These are phyloP conservation scores for Drosophila mayri DNA, from an alignment of 1,140 invertebrate genomes.

Conservation along the genomic window DNA sequence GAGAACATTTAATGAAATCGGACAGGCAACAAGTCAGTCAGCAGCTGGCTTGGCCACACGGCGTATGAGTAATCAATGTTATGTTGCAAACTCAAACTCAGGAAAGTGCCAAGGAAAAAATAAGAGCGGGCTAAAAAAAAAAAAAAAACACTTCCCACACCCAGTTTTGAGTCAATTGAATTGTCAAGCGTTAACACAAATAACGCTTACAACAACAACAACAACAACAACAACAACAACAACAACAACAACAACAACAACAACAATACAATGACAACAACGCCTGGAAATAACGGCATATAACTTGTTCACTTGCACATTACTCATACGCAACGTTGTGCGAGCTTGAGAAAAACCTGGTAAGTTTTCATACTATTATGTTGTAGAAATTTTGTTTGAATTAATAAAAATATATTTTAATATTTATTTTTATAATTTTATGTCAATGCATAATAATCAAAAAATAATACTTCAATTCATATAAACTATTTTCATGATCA, in stretches of 20 bases:
- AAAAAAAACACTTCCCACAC: conserved; percentile 38
- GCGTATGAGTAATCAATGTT: conserved; percentile 65
- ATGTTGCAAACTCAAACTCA: conserved; percentile 34
- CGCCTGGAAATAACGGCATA: conserved; percentile 20
- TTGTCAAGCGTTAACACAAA: conserved; percentile 37
- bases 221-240: neutral
- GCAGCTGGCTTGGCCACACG: conserved; percentile 36
- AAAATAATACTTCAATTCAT: no score
- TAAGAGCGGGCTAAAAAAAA: conserved; percentile 3
- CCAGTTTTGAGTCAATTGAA: conserved; percentile 42
- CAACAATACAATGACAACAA: conserved; percentile 25
- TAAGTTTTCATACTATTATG: neutral
- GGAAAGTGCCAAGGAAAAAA: conserved; percentile 13
- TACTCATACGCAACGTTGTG: conserved; percentile 62
- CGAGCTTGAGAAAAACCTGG: conserved; percentile 13
- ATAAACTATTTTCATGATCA: neutral
- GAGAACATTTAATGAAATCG: conserved; percentile 14
- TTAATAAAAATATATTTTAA: neutral
- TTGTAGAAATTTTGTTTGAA: neutral
- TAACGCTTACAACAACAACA: conserved; percentile 11
- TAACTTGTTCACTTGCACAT: conserved; percentile 35
- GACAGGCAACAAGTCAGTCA: conserved; percentile 17
- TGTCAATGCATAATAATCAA: no score
- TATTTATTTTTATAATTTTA: no score
- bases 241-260: conserved; percentile 11